Evolutionary conservation across 2,888 invertebrate species (phyloP), one percentile per base, ranked within the genome.

Genomic region (Crocallis elinguaria): DNA sequence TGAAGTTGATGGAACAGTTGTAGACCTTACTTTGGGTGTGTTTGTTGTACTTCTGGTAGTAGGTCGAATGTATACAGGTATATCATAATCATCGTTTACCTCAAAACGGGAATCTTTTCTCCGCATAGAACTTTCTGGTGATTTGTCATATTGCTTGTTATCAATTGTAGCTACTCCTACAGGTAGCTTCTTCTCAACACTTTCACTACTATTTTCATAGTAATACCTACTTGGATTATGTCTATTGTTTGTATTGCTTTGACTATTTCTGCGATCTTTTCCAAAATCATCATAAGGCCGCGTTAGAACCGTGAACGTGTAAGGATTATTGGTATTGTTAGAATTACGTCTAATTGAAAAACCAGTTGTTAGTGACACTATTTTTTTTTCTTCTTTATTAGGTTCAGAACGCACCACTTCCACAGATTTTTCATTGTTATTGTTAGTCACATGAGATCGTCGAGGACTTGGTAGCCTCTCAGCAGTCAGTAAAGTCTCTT

Each of bases 321-420:
- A 92, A 33, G 86, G 84, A 66, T 84, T 88, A 70, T 86, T 81
- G 60, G 82, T 74, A 68, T 86, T 86, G 67, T 87, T 84, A 53
- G 66, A 45, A 69, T 91, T 85, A 56, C 86, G 77, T 55, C 91
- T 79, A 53, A 92, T 86, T 29, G 92, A 89, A 77, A 92, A 92
- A 60, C 92, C 92, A 52, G 91, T 84, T 59, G 92, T 88, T 77
- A 91, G 71, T 63, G 92, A 88, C 61, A 86, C 71, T 60, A 72
- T 67, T 62, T 84, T 87, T 78, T 85, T 88, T 63, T 79, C 77
- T 63, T 75, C 72, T 49, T 73, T 67, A 55, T 69, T 75, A 61
- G 72, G 64, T 45, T 73, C 67, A 48, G 77, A 64, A 66, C 71
- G 74, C 51, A 80, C 77, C 67, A 79, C 63, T 68, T 83, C 79